Percentiles rank a stretch among this genome's conserved stretches.
These are phyloP conservation scores for Drosophila bocki DNA, from an alignment of 1,140 invertebrate species.

Conservation along the genomic window DNA sequence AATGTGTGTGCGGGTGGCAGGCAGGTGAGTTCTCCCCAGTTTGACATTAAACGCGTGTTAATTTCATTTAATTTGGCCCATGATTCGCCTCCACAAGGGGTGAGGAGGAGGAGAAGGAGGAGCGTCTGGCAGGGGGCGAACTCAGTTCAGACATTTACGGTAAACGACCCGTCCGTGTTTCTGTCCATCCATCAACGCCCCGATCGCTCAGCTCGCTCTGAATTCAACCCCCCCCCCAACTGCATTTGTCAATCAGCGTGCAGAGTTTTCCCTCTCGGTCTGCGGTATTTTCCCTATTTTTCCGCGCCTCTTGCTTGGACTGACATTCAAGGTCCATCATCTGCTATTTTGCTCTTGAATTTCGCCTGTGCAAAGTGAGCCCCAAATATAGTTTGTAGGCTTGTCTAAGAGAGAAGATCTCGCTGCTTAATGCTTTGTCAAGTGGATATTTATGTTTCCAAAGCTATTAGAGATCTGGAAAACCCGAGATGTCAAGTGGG, in stretches of 20 bases:
- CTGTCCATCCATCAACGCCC: slow-evolving; percentile 71
- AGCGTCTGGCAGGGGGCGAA: neutral
- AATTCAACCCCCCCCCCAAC: slow-evolving; percentile 35
- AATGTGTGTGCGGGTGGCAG: slow-evolving; percentile 53
- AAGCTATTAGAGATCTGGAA: slow-evolving; percentile 28
- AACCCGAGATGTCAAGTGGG: slow-evolving; percentile 52
- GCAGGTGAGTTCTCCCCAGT: slow-evolving; percentile 65
- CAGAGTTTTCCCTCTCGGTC: slow-evolving; percentile 37
- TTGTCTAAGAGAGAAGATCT: slow-evolving; percentile 10
- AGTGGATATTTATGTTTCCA: slow-evolving; percentile 61
- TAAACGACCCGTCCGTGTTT: slow-evolving; percentile 56
- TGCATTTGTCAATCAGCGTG: slow-evolving; percentile 78
- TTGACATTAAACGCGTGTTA: slow-evolving; percentile 82
- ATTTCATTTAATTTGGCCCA: slow-evolving; percentile 79
- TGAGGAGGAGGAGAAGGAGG: neutral
- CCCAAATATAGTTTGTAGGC: slow-evolving; percentile 11
- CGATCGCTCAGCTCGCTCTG: slow-evolving; percentile 38
- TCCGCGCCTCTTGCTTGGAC: slow-evolving; percentile 14
- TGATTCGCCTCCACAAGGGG: slow-evolving; percentile 36
- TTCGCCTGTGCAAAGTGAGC: slow-evolving; percentile 48
- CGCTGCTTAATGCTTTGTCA: slow-evolving; percentile 44
- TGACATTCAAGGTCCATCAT: slow-evolving; percentile 58
- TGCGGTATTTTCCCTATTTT: slow-evolving; percentile 27
- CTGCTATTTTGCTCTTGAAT: slow-evolving; percentile 59
- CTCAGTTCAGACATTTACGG: slow-evolving; percentile 39